These are phyloP conservation scores for Chymomyza costata DNA, from an alignment of 1,140 invertebrate genomes.

Conservation along the genomic window DNA sequence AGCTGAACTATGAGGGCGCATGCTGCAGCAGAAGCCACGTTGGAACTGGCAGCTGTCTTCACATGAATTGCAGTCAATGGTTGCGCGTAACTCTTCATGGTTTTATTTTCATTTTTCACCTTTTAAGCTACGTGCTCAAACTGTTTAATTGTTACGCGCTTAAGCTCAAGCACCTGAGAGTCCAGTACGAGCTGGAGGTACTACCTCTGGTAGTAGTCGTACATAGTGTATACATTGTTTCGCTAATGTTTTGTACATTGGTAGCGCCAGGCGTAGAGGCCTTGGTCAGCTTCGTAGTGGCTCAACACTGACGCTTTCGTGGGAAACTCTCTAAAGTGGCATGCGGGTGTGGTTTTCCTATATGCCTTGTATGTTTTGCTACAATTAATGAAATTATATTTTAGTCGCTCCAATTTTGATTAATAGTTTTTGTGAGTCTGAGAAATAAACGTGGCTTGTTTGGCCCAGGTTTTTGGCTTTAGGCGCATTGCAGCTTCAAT, in stretches of 20 bases:
- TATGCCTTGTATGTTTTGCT: slow-evolving; percentile 42
- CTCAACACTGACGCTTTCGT: slow-evolving; percentile 38
- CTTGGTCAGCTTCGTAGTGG: slow-evolving; percentile 16
- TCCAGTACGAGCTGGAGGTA: slow-evolving; percentile 9
- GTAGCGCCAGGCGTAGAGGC: slow-evolving; percentile 35
- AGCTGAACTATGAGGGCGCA: slow-evolving; percentile 66
- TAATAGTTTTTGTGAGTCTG: slow-evolving; percentile 45
- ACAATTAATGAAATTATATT: slow-evolving; percentile 68
- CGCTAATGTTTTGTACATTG: slow-evolving; percentile 24
- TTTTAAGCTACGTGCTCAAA: slow-evolving; percentile 50
- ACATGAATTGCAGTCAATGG: slow-evolving; percentile 46
- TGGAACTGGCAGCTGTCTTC: slow-evolving; percentile 64
- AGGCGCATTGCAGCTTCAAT: slow-evolving; percentile 11
- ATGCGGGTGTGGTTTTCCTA: slow-evolving; percentile 71
- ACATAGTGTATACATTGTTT: too few species aligned
- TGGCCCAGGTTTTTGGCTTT: slow-evolving; percentile 13
- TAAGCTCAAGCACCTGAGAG: slow-evolving; percentile 36
- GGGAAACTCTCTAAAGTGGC: slow-evolving; percentile 65
- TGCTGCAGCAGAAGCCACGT: slow-evolving; percentile 41
- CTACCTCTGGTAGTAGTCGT: background rate
- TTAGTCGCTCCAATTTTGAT: slow-evolving; percentile 44
- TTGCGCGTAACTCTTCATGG: slow-evolving; percentile 24
- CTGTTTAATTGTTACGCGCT: slow-evolving; percentile 36
- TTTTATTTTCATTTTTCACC: slow-evolving; percentile 34
- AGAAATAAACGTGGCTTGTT: slow-evolving; percentile 35